Conservation (phyloP, 2,888 invertebrate genomes). For the Alloplasta piceator region DNA sequence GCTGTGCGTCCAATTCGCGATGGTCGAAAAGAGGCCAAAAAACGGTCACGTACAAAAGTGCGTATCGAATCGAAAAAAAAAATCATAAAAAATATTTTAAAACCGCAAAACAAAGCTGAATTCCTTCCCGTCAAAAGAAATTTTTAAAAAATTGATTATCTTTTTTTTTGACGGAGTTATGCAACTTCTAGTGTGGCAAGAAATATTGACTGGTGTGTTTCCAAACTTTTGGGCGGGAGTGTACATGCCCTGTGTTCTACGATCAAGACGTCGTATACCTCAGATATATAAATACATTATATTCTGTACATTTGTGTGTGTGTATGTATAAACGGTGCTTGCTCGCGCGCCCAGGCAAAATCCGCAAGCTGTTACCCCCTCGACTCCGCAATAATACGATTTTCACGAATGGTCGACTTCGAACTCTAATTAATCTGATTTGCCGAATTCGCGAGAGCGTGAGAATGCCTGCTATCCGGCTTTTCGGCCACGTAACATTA, state of each 20-base stretch:
- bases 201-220: conserved; percentile 17
- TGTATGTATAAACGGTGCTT: conserved; percentile 22
- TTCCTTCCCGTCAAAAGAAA: too few species aligned
- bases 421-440: conserved; percentile 82
- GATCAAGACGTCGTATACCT: background rate
- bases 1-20: too few species aligned
- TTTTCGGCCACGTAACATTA: conserved; percentile 18
- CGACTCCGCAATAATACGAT: conserved; percentile 78
- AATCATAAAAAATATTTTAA: too few species aligned
- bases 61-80: too few species aligned
- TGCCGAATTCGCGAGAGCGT: conserved; percentile 64
- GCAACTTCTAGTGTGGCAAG: too few species aligned
- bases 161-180: too few species aligned
- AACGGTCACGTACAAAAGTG: too few species aligned
- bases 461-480: conserved; percentile 20
- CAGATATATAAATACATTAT: background rate
- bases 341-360: conserved; percentile 18
- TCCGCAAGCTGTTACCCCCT: conserved; percentile 67
- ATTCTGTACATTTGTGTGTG: conserved; percentile 1
- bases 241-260: background rate
- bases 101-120: too few species aligned
- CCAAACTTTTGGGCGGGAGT: too few species aligned
- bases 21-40: too few species aligned
- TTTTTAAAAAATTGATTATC: too few species aligned
- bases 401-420: conserved; percentile 79